Evolutionary conservation across 1,140 invertebrate genomes (phyloP).

Genomic region (Drosophila melanogaster): Release_6_plus_ISO1_MT NT_033779.5:15504001-15504500

Average conservation of each 20-base stretch:
- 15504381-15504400: constrained; percentile 18
- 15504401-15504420: background rate
- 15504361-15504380: constrained; percentile 38
- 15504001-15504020: constrained; percentile 14
- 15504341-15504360: constrained; percentile 39
- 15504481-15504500: constrained; percentile 26
- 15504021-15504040: background rate
- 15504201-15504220: constrained; percentile 47
- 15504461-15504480: background rate
- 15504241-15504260: constrained; percentile 20
- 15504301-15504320: constrained; percentile 33
- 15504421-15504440: constrained; percentile 27
- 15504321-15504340: constrained; percentile 14
- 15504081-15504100: background rate
- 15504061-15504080: constrained; percentile 26
- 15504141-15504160: constrained; percentile 39
- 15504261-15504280: constrained; percentile 11
- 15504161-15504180: constrained; percentile 45
- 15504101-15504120: constrained; percentile 5
- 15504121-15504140: constrained; percentile 24
- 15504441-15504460: background rate
- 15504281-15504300: constrained; percentile 31
- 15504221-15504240: constrained; percentile 19
- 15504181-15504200: constrained; percentile 47
- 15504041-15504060: constrained; percentile 18